Evolutionary conservation across 2,113 vertebrate species (phyloP), one percentile per base, ranked within the genome.

Genomic region (Pseudopodoces humilis): DNA sequence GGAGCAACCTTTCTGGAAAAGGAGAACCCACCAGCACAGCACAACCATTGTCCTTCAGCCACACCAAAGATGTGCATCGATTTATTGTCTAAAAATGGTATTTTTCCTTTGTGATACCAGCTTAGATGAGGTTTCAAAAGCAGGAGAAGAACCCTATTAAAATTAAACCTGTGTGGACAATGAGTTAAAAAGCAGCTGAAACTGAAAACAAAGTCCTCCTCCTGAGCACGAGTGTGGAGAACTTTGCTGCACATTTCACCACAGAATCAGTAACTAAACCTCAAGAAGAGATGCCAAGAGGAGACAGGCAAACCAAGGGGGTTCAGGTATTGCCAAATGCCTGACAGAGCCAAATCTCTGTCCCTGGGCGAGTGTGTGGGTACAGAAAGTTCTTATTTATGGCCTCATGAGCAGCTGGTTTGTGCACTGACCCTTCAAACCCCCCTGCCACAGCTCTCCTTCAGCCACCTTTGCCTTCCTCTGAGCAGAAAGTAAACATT

Each of bases 221-320:
- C 67, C 78, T 35, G 80, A 79, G 85, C 77, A 83, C 0, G 0
- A 82, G 74, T 24, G 1, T 80, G 88, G 82, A 96, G 83, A 95
- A 90, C 92, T 93, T 75, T 93, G 93, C 43, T 70, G 68, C 72
- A 37, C 17, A 35, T 93, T 96, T 83, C 60, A 43, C 37, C 74
- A 90, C 41, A 50, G 30, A 91, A 94, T 91, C 94, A 97, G 69
- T 86, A 95, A 79, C 86, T 58, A 86, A 95, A 92, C 62, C 58
- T 72, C 68, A 17, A 15, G 55, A 76, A 44, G 56, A 92, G 91
- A 88, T 47, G 71, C 41, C n/a, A 46, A 49, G 44, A 52, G 63
- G 33, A 82, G 76, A 89, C 1, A 46, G 68, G 33, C 14, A 63
- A 62, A 64, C 17, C 15, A 15, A 58, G 67, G 20, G 31, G 49